Evolutionary conservation across 2,797 vertebrate genomes (phyloP), one percentile per base, ranked within the genome.

Genomic region (Mormyrops attenuatus): DNA sequence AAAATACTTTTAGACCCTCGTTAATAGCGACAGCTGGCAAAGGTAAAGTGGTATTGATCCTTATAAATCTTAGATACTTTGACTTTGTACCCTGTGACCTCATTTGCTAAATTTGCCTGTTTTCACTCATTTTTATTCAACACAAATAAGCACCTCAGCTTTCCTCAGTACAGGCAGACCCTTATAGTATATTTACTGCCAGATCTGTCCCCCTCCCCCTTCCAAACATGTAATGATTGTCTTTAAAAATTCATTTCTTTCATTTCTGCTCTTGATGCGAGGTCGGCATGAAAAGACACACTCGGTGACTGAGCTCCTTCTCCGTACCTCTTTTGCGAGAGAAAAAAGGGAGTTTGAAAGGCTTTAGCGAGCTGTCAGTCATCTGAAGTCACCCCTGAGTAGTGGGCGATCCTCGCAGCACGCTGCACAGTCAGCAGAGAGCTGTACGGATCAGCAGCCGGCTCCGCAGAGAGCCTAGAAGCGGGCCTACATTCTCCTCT

Each of bases 231-330:
- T 93, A 92, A 92, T 91, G 89, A 90, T 88, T 90, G 89, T 91
- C 88, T 90, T 93, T 92, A 91, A 93, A 93, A 93, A 92, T 93
- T 93, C 49, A 92, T 92, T 91, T 90, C 88, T 92, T 93, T 91
- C 90, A 92, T 93, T 89, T 89, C 89, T 87, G 88, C 84, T 88
- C 90, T 92, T 63, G 88, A 90, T 89, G 90, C 66, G 8, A 87
- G 89, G 91, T 91, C 86, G 88, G 89, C 90, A 55, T 82, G 9
- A 90, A 90, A 91, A 92, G 91, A 93, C 91, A 92, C 57, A 88
- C 91, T 90, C 88, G 60, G 91, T 91, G 88, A 92, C 91, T 90
- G 91, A 92, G 91, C 90, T 55, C 84, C 92, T 69, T 90, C 88
- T 89, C 88, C 63, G 22, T 53, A 90, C 90, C 87, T 85, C 63